Percentiles rank a stretch among this genome's conserved stretches.
Evolutionary conservation across 2,113 vertebrate species (phyloP).

Genomic region (Onychostruthus taczanowskii): DNA sequence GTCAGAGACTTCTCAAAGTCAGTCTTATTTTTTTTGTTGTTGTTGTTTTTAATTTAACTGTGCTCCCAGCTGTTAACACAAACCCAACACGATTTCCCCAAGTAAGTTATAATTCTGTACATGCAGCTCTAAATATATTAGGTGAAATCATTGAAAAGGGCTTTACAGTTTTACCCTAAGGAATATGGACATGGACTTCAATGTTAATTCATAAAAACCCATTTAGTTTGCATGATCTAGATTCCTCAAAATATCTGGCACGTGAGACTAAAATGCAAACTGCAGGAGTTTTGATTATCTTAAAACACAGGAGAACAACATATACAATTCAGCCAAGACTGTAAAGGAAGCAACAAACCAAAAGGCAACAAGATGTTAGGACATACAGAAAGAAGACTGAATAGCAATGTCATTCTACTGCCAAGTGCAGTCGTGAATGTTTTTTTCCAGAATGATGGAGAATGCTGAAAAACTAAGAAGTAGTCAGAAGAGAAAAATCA

Average conservation of each 20-base stretch:
- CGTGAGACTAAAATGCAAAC: background rate
- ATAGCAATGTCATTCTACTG: background rate
- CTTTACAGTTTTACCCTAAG: background rate
- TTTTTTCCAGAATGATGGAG: background rate
- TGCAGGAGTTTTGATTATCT: background rate
- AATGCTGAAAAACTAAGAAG: background rate
- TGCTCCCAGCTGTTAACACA: background rate
- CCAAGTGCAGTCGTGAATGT: background rate
- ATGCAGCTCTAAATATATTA: background rate
- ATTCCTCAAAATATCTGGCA: background rate
- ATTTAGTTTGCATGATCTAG: background rate
- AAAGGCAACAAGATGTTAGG: background rate
- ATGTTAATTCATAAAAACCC: background rate
- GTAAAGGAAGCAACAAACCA: background rate
- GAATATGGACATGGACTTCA: background rate
- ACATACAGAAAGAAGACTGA: background rate
- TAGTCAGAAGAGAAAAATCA: background rate
- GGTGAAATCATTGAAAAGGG: background rate
- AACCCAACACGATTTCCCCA: background rate
- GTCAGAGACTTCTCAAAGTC: background rate
- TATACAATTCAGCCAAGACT: background rate
- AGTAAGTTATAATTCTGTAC: background rate
- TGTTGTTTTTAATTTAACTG: background rate
- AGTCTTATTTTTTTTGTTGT: background rate
- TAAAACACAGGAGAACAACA: background rate